Evolutionary conservation across 2,888 invertebrate genomes (phyloP).

Genomic region (Orgyia antiqua): DNA sequence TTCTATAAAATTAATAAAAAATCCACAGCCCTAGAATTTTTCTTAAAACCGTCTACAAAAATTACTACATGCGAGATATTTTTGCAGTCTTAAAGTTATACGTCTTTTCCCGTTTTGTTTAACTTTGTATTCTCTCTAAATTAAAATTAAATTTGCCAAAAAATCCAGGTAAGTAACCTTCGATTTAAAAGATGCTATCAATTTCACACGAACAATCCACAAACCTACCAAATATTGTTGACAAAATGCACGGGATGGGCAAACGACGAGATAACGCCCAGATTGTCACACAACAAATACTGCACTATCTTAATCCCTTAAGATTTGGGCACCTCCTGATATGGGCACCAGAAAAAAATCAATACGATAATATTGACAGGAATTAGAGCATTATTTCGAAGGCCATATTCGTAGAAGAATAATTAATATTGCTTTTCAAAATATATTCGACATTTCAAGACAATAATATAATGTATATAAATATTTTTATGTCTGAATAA

Average conservation of each 20-base stretch:
- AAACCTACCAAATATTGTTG: slow-evolving; percentile 59
- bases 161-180: background rate
- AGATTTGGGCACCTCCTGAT: slow-evolving; percentile 21
- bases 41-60: too few relatives aligned
- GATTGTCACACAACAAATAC: slow-evolving; percentile 43
- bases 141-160: too few relatives aligned
- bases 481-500: too few relatives aligned
- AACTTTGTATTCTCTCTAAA: too few relatives aligned
- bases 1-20: too few relatives aligned
- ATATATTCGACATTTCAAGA: too few relatives aligned
- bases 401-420: background rate
- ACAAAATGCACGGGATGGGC: slow-evolving; percentile 39
- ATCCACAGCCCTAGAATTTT: too few relatives aligned
- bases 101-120: too few relatives aligned
- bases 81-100: too few relatives aligned
- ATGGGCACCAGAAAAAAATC: slow-evolving; percentile 16
- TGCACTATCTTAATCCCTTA: slow-evolving; percentile 48
- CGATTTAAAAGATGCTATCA: slow-evolving; percentile 10
- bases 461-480: too few relatives aligned
- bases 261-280: slow-evolving; percentile 44
- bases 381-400: background rate
- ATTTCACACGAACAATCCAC: slow-evolving; percentile 21
- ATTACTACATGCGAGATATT: too few relatives aligned
- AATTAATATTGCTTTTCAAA: background rate
- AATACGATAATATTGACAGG: slow-evolving; percentile 1